phyloP scores from a whole-genome alignment of 2,888 invertebrate species.

The Pseudococcus longispinus region DNA sequence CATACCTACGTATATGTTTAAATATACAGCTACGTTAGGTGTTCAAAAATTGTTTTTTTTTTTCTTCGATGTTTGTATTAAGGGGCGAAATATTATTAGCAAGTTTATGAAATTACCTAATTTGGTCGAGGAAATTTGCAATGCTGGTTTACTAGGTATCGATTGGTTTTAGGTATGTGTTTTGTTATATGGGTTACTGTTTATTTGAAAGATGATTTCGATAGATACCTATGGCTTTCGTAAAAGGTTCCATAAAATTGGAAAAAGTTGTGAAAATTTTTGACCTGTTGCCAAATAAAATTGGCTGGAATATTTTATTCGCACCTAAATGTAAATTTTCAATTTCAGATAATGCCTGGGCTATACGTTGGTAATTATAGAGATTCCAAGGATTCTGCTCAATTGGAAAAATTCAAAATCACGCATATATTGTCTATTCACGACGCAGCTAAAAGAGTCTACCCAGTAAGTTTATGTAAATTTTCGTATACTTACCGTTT shows the following conservation, averaged over 20 bases:
- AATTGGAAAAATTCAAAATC: slow-evolving; percentile 87
- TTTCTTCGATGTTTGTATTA: not conserved
- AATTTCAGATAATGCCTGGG: slow-evolving; percentile 85
- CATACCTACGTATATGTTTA: not conserved
- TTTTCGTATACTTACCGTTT: slow-evolving; percentile 59
- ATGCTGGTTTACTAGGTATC: not conserved
- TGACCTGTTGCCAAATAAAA: not conserved
- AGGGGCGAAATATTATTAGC: not conserved
- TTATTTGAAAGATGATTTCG: not conserved
- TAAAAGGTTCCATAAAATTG: not conserved
- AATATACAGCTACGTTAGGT: not conserved
- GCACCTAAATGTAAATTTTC: not conserved
- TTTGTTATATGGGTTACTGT: not conserved
- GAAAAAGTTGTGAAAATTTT: not conserved
- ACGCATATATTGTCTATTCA: slow-evolving; percentile 96
- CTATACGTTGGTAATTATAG: slow-evolving; percentile 95
- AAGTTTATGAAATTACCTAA: not conserved
- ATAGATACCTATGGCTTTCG: not conserved
- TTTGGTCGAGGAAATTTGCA: not conserved
- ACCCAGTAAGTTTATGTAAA: slow-evolving; percentile 71
- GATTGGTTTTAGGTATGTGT: not conserved
- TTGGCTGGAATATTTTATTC: not conserved
- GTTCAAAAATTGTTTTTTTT: not conserved
- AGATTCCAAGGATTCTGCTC: slow-evolving; percentile 90
- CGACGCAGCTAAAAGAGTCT: slow-evolving; percentile 87